phyloP scores from a whole-genome alignment of 2,113 vertebrate species.

The Daubentonia madagascariensis region DNA sequence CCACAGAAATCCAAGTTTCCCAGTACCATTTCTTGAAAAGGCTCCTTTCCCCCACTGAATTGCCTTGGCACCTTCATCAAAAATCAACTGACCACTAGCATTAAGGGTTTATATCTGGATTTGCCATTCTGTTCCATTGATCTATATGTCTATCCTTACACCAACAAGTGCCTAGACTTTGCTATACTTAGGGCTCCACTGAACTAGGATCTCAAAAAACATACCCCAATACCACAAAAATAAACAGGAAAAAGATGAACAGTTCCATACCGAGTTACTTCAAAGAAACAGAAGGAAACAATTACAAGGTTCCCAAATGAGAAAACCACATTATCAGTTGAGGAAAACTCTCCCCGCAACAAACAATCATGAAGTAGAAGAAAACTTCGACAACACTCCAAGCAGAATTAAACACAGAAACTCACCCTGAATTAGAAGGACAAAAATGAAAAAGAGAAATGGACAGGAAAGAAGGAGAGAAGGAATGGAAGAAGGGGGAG shows the following conservation, averaged over 20 bases:
- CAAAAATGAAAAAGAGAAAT: not conserved
- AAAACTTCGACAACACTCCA: not conserved
- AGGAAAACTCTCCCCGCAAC: not conserved
- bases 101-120: conserved; percentile 3
- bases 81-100: not conserved
- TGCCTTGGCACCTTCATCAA: not conserved
- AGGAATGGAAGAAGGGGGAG: not conserved
- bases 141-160: not conserved
- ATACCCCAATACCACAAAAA: not conserved
- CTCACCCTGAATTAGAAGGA: not conserved
- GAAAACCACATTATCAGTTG: not conserved
- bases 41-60: not conserved
- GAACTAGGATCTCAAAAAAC: not conserved
- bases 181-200: not conserved
- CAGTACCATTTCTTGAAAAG: not conserved
- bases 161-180: not conserved
- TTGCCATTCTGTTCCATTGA: not conserved
- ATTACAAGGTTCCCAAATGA: not conserved
- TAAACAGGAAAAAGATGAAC: not conserved
- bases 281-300: not conserved
- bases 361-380: not conserved
- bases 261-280: not conserved
- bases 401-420: not conserved
- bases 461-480: not conserved
- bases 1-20: not conserved